Percentiles rank a stretch among this genome's conserved stretches.
These are phyloP conservation scores for Bergia sp. DNA, from an alignment of 92 coral and sea anemone genomes.

Conservation along the genomic window DNA sequence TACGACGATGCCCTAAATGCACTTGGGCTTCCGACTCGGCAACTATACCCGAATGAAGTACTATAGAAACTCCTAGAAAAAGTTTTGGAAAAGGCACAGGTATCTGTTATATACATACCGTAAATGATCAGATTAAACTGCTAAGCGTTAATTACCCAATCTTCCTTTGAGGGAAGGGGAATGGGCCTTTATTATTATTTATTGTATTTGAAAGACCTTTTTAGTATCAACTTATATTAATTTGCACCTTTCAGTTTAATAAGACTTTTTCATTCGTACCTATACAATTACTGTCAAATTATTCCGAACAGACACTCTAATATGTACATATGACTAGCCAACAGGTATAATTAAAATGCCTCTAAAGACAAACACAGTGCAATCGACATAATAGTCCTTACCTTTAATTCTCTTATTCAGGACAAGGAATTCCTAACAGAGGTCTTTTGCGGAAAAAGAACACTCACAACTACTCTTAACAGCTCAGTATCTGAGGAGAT, in stretches of 20 bases:
- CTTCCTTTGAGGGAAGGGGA: no score
- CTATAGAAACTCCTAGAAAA: not conserved
- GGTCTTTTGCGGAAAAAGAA: not conserved
- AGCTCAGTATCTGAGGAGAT: conserved; percentile 6
- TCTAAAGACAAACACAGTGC: no score
- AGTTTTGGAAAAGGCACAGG: conserved; percentile 8
- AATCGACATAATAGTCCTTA: not conserved
- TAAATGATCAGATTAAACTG: not conserved
- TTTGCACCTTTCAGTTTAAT: no score
- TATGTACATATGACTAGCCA: no score
- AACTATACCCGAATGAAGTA: not conserved
- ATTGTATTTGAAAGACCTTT: no score
- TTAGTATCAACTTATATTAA: no score
- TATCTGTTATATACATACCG: not conserved
- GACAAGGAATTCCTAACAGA: not conserved
- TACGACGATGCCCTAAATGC: not conserved
- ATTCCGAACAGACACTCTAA: no score
- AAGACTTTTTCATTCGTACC: no score
- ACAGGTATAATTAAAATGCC: no score
- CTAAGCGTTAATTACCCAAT: not conserved
- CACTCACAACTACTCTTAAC: not conserved
- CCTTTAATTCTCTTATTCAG: not conserved
- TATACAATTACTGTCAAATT: no score
- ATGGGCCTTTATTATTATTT: no score
- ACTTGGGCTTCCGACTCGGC: not conserved